phyloP scores from a whole-genome alignment of 2,797 vertebrate genomes.

The Anas bahamensis region DNA sequence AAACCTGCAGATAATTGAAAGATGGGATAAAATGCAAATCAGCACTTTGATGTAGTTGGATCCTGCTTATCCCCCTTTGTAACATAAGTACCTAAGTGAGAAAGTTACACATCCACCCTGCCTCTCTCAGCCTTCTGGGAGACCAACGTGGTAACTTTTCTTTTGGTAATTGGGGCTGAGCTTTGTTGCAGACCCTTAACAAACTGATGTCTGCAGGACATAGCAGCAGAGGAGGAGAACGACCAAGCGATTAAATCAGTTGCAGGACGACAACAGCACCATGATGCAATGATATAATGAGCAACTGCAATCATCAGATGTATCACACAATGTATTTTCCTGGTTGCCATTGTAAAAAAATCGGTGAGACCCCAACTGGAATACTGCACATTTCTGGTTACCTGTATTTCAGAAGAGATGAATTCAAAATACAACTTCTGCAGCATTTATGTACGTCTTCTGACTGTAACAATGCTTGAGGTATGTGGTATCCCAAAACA shows the following conservation, averaged over 20 bases:
- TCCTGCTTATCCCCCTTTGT: neutral
- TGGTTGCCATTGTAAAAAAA: neutral
- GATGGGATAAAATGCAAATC: neutral
- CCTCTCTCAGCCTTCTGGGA: neutral
- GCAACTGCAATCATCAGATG: neutral
- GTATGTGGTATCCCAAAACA: neutral
- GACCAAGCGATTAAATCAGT: neutral
- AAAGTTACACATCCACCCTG: neutral
- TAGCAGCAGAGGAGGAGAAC: neutral
- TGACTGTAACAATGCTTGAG: neutral
- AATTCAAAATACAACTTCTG: neutral
- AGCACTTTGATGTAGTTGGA: neutral
- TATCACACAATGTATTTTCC: neutral
- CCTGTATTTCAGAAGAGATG: neutral
- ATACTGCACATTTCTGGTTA: neutral
- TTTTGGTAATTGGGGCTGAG: neutral
- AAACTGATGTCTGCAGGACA: neutral
- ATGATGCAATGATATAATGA: neutral
- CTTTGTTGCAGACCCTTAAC: neutral
- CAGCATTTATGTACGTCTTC: neutral
- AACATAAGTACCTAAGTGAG: neutral
- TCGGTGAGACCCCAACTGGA: neutral
- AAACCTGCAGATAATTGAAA: neutral
- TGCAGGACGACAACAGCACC: neutral
- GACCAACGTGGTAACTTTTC: neutral